Evolutionary conservation across 37 sponge, comb jelly and placozoan species (phyloP).

Genomic region (Tethya wilhelma): DNA sequence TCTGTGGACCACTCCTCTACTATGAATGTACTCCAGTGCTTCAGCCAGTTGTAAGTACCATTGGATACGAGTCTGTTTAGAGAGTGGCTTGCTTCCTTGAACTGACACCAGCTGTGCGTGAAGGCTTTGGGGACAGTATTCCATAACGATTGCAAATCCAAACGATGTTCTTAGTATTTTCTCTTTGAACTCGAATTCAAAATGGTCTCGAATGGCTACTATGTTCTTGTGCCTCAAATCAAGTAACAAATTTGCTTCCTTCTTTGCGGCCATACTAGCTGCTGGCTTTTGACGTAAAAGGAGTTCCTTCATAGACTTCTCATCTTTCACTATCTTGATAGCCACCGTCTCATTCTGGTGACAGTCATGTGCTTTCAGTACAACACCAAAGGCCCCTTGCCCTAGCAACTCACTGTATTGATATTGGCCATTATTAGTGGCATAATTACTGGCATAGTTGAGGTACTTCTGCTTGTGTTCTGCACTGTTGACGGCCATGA

Average conservation of each 20-base stretch:
- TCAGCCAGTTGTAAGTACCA: constrained; percentile 38
- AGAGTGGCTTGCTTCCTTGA: background rate
- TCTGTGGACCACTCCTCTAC: background rate
- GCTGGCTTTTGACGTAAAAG: background rate
- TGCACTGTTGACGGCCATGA: no score
- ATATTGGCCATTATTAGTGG: constrained; percentile 4
- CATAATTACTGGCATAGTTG: constrained; percentile 1
- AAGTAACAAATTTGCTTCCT: constrained; percentile 15
- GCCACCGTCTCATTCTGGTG: constrained; percentile 9
- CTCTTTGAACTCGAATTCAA: background rate
- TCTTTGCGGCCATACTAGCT: background rate
- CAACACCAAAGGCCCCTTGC: constrained; percentile 32
- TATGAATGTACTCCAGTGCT: constrained; percentile 25
- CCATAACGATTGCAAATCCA: constrained; percentile 38
- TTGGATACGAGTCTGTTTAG: background rate
- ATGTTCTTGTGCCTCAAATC: constrained; percentile 10
- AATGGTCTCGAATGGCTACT: background rate
- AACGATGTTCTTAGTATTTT: no score
- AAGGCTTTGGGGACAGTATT: constrained; percentile 24
- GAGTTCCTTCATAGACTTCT: background rate
- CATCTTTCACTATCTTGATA: constrained; percentile 31
- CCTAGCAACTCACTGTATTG: constrained; percentile 1
- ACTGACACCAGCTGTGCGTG: background rate
- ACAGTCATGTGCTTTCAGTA: constrained; percentile 12
- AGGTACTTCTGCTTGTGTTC: no score